Base-by-base conservation (phyloP, 1,140 invertebrate species). In the Orchesella cincta region DNA sequence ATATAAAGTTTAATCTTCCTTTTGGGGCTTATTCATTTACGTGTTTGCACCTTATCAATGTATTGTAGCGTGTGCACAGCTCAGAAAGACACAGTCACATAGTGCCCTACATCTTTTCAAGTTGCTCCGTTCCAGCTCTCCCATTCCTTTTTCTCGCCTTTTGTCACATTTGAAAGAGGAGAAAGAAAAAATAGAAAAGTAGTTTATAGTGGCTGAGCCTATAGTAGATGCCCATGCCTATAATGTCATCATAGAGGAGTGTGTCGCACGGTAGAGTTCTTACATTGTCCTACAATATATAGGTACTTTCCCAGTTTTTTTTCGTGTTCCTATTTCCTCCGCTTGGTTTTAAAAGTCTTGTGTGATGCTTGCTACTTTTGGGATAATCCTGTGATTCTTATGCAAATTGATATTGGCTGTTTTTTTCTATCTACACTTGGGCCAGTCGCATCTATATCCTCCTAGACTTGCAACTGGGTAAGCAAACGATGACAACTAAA, bases 351-450 rank as follows among this genome's bases (percentile, higher is more conserved):
- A 46, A 46, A 46, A 46, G 39, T n/a, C 54, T 57, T 16, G 14
- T 23, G 8, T 57, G 62, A 1, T 67, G 29, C 26, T 67, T 8
- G 1, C 39, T 46, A 46, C 39, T 46, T 67, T 67, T 67, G 12
- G 62, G 62, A 67, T 67, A 67, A 67, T 67, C 62, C 62, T 29
- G 62, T 67, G 62, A 67, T 67, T 67, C 31, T 67, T 33, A 67
- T 67, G 62, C 62, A 67, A 67, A 67, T 67, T 67, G 62, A 67
- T 31, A 67, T 67, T 67, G 62, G 62, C 62, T 33, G 8, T 31
- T 31, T 67, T 67, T 67, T 67, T 67, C 31, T 67, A 29, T 67
- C 28, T 29, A 5, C 62, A 67, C 52, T 46, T 57, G 8, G 5
- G 52, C 52, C n/a, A n/a, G n/a, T n/a, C n/a, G n/a, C n/a, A n/a